These are phyloP conservation scores for Harpagifer antarcticus DNA, from an alignment of 2,797 vertebrate species.

Conservation along the genomic window DNA sequence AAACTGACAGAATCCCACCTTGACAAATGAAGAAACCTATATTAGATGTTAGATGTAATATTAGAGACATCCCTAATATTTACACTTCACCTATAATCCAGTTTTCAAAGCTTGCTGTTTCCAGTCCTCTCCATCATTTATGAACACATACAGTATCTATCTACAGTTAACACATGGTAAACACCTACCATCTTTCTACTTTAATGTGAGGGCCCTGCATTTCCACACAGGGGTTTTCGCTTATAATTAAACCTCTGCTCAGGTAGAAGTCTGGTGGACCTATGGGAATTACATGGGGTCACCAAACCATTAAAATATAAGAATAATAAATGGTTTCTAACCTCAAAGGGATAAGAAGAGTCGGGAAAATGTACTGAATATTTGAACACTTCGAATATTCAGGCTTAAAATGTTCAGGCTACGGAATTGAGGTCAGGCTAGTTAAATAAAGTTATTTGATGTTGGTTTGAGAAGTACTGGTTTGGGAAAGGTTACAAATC, in stretches of 20 bases:
- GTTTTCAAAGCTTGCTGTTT: not conserved
- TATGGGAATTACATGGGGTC: not conserved
- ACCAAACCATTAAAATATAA: not conserved
- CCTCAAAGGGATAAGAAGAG: not conserved
- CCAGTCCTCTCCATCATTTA: not conserved
- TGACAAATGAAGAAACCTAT: slow-evolving; percentile 1
- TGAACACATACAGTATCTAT: not conserved
- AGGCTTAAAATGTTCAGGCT: not conserved
- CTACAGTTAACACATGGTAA: not conserved
- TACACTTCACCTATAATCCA: not conserved
- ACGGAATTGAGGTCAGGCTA: not conserved
- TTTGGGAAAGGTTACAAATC: not conserved
- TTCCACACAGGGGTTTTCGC: not conserved
- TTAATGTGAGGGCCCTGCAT: not conserved
- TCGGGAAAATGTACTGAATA: not conserved
- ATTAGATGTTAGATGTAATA: no score
- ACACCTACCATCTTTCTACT: not conserved
- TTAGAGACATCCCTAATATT: not conserved
- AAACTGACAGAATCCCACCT: not conserved
- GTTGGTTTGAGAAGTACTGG: not conserved
- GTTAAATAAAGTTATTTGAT: slow-evolving; percentile 4
- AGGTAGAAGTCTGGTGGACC: not conserved
- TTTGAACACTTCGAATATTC: not conserved
- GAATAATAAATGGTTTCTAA: not conserved
- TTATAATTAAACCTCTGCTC: not conserved